Conservation (phyloP, 2,888 invertebrate species). For the Tuta absoluta region DNA sequence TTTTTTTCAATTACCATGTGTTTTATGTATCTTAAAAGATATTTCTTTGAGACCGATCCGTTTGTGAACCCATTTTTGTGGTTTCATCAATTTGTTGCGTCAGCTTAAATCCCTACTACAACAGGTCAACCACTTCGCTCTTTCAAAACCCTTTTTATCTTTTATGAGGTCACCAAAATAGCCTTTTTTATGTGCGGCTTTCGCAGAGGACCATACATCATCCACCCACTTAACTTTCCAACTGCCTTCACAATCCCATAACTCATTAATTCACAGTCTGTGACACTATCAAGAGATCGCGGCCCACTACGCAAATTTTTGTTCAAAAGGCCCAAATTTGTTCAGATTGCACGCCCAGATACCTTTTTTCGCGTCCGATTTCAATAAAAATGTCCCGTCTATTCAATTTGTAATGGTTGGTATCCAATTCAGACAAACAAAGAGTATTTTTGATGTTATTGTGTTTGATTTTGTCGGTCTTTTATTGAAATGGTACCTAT, state of each 20-base stretch:
- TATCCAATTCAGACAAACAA: slow-evolving; percentile 5
- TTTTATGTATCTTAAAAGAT: not conserved
- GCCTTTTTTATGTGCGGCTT: slow-evolving; percentile 18
- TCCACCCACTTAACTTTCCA: slow-evolving; percentile 44
- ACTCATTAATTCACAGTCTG: slow-evolving; percentile 39
- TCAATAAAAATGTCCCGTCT: slow-evolving; percentile 49
- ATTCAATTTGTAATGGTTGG: slow-evolving; percentile 40
- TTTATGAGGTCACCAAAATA: slow-evolving; percentile 17
- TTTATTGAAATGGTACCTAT: not conserved
- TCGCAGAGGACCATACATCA: slow-evolving; percentile 40
- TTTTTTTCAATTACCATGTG: not conserved
- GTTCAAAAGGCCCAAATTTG: slow-evolving; percentile 42
- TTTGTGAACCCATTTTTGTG: not conserved
- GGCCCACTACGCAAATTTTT: slow-evolving; percentile 29
- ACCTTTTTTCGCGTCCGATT: slow-evolving; percentile 53
- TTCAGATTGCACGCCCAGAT: slow-evolving; percentile 34
- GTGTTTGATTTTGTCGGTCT: not conserved
- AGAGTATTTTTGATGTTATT: not conserved
- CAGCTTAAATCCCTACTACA: not conserved
- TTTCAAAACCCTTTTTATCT: slow-evolving; percentile 22
- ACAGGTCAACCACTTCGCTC: not conserved
- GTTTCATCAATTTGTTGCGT: too few relatives aligned
- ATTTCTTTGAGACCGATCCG: not conserved
- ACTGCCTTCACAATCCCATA: slow-evolving; percentile 43
- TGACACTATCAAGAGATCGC: slow-evolving; percentile 37